A percentile compares a stretch with the other conserved stretches of the same genome.
These are phyloP conservation scores for Xestia rhomboidea DNA, from an alignment of 2,888 invertebrate species.

Conservation along the genomic window DNA sequence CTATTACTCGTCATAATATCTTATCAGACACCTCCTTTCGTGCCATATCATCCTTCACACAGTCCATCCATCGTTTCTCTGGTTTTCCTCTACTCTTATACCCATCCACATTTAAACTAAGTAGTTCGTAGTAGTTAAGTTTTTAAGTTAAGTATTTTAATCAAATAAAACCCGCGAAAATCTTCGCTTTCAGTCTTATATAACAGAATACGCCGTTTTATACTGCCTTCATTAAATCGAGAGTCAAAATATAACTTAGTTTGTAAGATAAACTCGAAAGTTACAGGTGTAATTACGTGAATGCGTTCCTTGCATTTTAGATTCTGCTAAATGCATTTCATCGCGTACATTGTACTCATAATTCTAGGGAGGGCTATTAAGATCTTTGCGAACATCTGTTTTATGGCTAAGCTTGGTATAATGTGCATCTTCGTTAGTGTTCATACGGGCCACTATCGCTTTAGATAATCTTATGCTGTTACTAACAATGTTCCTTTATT, in stretches of 20 bases:
- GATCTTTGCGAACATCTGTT: slow-evolving; percentile 47
- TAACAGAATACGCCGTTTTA: not conserved
- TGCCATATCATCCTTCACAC: no score
- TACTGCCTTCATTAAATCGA: not conserved
- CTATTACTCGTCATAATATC: no score
- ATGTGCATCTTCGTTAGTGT: slow-evolving; percentile 48
- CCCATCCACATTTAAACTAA: no score
- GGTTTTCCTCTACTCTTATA: no score
- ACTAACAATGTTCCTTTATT: slow-evolving; percentile 32
- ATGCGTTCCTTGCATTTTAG: slow-evolving; percentile 30
- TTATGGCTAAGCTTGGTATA: slow-evolving; percentile 32
- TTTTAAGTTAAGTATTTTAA: no score
- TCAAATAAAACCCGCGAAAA: not conserved
- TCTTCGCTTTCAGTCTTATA: not conserved
- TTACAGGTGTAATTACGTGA: not conserved
- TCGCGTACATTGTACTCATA: slow-evolving; percentile 29
- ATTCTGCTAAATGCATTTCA: slow-evolving; percentile 34
- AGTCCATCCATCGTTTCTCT: no score
- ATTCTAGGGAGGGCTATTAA: slow-evolving; percentile 34
- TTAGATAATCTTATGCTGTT: slow-evolving; percentile 28
- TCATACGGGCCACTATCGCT: slow-evolving; percentile 20
- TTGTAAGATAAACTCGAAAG: slow-evolving; percentile 1
- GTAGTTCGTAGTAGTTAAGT: no score
- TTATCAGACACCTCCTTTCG: no score
- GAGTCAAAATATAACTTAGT: not conserved